Evolutionary conservation across 2,888 invertebrate genomes (phyloP).

Genomic region (Rapana venosa): DNA sequence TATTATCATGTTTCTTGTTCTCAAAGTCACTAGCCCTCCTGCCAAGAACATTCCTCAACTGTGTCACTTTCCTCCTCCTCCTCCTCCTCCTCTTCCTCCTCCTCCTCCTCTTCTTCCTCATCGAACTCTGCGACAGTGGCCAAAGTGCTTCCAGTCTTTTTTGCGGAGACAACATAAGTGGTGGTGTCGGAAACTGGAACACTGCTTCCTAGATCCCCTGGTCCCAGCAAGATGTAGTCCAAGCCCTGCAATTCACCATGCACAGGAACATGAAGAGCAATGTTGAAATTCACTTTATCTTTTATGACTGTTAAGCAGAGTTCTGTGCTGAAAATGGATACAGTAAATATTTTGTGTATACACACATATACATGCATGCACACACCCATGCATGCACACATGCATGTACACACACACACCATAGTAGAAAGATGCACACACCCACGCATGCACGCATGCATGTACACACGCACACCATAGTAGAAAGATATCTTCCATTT

Average conservation of each 20-base stretch:
- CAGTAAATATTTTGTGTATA: too few species aligned
- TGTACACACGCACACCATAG: too few species aligned
- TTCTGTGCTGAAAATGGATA: too few species aligned
- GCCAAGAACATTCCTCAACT: slow-evolving; percentile 35
- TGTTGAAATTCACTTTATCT: too few species aligned
- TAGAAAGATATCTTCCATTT: too few species aligned
- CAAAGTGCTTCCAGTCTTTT: not conserved
- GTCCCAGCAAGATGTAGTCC: slow-evolving; percentile 65
- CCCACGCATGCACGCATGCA: not conserved
- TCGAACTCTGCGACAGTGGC: slow-evolving; percentile 7
- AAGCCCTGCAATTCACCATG: slow-evolving; percentile 57
- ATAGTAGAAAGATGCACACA: not conserved
- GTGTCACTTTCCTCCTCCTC: slow-evolving; percentile 21
- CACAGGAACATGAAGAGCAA: too few species aligned
- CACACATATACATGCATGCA: too few species aligned
- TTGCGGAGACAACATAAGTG: slow-evolving; percentile 23
- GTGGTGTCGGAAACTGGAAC: not conserved
- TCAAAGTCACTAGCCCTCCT: slow-evolving; percentile 1
- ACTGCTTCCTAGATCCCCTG: slow-evolving; percentile 47
- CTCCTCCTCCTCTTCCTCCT: slow-evolving; percentile 27
- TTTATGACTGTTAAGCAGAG: too few species aligned
- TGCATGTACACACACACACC: not conserved
- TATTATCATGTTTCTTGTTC: not conserved
- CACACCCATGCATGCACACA: not conserved
- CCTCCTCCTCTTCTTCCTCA: slow-evolving; percentile 32